Base-by-base conservation (phyloP, 2,113 vertebrate genomes). In the Indicator maculatus region DNA sequence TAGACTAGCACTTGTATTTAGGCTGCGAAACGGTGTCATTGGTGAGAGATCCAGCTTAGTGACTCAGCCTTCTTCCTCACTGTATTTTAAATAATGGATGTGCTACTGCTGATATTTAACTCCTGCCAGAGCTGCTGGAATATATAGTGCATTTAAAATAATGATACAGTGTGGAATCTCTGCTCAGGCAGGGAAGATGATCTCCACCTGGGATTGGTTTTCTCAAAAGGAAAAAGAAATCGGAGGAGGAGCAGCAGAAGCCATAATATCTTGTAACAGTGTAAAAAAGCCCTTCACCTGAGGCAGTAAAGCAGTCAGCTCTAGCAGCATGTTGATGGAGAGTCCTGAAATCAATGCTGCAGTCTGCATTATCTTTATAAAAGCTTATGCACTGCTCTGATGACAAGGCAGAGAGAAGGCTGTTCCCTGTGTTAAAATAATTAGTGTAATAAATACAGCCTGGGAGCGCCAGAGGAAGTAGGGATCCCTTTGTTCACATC, bases 371-470 rank as follows among this genome's bases (percentile, higher is more conserved):
- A 3, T 50, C 26, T 73, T 88, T 71, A 45, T 69, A 85, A 41
- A 75, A 81, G 55, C 79, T 55, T 81, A 83, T 61, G 77, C 44
- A 64, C 90, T 30, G 86, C 12, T 3, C 79, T 85, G 91, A 83
- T 92, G 91, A 72, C 7, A 7, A 72, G 36, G 67, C 82, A 70
- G 78, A 78, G 81, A 75, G 94, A 83, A 66, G 90, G 91, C 59
- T 65, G 83, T 61, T 93, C 88, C 77, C 83, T 31, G 85, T 26
- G 2, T 95, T 95, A 60, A 81, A 94, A 69, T 86, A 95, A 94
- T 91, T 72, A 91, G 70, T 59, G 86, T 91, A 86, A 93, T 93
- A 95, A 91, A 90, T 93, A 95, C 65, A 83, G 85, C 72, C 83
- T 72, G 70, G 67, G 36, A 93, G 91, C 41, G 5, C 71, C 72